Evolutionary conservation across 1,140 invertebrate genomes (phyloP).

Genomic region (Drosophila mojavensis): DNA sequence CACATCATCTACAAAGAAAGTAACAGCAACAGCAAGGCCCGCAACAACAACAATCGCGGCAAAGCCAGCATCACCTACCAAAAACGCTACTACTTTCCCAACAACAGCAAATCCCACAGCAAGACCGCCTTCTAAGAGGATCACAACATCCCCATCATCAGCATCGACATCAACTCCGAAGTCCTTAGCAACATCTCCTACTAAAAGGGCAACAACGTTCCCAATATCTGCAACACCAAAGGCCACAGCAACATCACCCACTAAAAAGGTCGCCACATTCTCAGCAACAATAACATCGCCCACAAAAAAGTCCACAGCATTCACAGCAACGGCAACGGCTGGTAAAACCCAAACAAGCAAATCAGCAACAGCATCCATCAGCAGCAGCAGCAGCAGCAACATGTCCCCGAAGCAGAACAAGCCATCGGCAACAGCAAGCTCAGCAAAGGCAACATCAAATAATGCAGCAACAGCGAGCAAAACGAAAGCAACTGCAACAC

Average conservation of each 20-base stretch:
- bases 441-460: slow-evolving; percentile 27
- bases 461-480: slow-evolving; percentile 40
- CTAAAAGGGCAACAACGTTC: slow-evolving; percentile 11
- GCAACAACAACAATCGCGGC: neutral
- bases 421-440: slow-evolving; percentile 21
- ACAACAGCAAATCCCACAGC: neutral
- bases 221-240: slow-evolving; percentile 13
- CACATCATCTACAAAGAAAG: slow-evolving; percentile 20
- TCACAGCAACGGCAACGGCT: slow-evolving; percentile 16
- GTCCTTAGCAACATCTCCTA: slow-evolving; percentile 13
- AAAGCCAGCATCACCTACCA: neutral
- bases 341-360: slow-evolving; percentile 26
- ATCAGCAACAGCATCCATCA: slow-evolving; percentile 27
- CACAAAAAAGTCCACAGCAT: slow-evolving; percentile 20
- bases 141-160: neutral
- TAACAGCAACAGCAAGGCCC: too few species aligned
- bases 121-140: neutral
- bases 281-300: slow-evolving; percentile 21
- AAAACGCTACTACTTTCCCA: neutral
- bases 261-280: slow-evolving; percentile 17
- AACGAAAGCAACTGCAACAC: slow-evolving; percentile 52
- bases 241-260: slow-evolving; percentile 10
- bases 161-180: neutral
- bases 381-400: slow-evolving; percentile 19
- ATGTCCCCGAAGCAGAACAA: slow-evolving; percentile 40